Evolutionary conservation across 2,113 vertebrate species (phyloP).

Genomic region (Pollimyrus isidori): DNA sequence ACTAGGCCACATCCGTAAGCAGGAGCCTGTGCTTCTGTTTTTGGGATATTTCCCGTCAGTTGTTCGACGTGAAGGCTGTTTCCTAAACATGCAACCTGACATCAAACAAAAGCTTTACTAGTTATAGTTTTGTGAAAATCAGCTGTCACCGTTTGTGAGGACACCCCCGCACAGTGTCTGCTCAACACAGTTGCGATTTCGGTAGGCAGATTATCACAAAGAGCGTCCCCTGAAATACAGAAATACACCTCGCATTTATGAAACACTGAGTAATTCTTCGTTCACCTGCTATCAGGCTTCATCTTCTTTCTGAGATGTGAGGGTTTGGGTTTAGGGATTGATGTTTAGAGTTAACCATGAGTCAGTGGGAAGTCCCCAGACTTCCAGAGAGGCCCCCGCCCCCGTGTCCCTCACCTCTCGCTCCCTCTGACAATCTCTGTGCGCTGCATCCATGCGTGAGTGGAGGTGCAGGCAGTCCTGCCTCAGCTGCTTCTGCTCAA

Average conservation of each 20-base stretch:
- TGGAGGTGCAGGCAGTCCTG: conserved; percentile 74
- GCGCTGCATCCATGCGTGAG: conserved; percentile 67
- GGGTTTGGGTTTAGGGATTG: not conserved
- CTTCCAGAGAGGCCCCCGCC: not conserved
- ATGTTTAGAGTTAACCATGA: not conserved
- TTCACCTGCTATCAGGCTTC: not conserved
- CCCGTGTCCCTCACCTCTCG: conserved; percentile 65
- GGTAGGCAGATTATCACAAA: not conserved
- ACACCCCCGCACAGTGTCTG: not conserved
- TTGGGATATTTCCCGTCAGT: not conserved
- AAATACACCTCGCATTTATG: not conserved
- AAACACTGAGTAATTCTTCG: not conserved
- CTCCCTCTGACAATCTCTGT: conserved; percentile 71
- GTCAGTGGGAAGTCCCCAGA: not conserved
- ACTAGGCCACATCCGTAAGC: not conserved
- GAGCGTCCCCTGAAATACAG: not conserved
- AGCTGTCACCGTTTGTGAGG: not conserved
- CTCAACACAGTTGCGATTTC: not conserved
- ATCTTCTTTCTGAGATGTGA: not conserved
- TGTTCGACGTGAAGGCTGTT: not conserved
- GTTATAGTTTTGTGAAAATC: not conserved
- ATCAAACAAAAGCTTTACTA: not conserved
- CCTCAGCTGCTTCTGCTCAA: conserved; percentile 67
- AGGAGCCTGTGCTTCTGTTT: not conserved
- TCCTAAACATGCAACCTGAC: not conserved